Evolutionary conservation across 2,113 vertebrate genomes (phyloP).

Genomic region (Paramisgurnus dabryanus): DNA sequence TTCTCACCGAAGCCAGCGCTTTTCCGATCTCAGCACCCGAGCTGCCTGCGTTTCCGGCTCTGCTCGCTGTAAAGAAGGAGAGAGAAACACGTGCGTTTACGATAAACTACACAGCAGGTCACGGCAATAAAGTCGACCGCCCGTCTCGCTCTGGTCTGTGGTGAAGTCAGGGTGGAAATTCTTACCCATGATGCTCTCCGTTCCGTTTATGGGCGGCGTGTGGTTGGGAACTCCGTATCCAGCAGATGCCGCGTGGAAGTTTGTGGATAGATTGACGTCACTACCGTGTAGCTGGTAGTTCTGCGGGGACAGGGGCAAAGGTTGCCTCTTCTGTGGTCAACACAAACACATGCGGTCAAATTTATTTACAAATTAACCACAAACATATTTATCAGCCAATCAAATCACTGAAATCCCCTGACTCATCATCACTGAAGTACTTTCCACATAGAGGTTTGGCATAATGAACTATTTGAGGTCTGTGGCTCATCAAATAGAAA

Average conservation of each 20-base stretch:
- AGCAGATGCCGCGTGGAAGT: conserved; percentile 81
- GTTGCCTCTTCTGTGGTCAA: conserved; percentile 64
- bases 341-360: not conserved
- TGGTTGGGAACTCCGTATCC: conserved; percentile 84
- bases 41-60: conserved; percentile 83
- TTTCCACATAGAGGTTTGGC: conserved; percentile 17
- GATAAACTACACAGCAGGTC: not conserved
- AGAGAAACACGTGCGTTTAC: not conserved
- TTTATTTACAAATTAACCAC: not conserved
- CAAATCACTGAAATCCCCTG: not conserved
- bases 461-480: not conserved
- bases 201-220: conserved; percentile 78
- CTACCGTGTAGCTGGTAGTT: conserved; percentile 89
- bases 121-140: not conserved
- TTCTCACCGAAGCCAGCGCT: conserved; percentile 92
- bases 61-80: conserved; percentile 73
- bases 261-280: conserved; percentile 85
- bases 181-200: conserved; percentile 82
- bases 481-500: too few relatives aligned
- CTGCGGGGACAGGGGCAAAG: conserved; percentile 73
- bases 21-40: conserved; percentile 96
- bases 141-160: not conserved
- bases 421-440: not conserved
- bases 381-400: not conserved
- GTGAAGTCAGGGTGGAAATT: not conserved